A percentile compares a stretch with the other conserved stretches of the same genome.
Evolutionary conservation across 1,140 invertebrate species (phyloP).

Genomic region (Wiebesia pumilae): DNA sequence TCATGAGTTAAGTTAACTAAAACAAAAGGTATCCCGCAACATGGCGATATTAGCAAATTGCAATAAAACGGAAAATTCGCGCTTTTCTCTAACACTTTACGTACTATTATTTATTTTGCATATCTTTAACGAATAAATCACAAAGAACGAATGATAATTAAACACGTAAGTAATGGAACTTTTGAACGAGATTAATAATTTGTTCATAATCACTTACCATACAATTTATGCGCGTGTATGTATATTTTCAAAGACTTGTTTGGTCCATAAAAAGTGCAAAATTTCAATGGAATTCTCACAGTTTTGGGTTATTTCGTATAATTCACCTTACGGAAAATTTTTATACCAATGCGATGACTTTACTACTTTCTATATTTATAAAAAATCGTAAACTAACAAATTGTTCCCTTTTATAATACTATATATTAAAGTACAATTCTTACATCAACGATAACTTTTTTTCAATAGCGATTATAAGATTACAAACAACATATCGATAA

Average conservation of each 20-base stretch:
- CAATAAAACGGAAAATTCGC: constrained; percentile 29
- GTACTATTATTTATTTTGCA: constrained; percentile 11
- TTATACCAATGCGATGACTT: constrained; percentile 19
- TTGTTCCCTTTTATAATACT: constrained; percentile 40
- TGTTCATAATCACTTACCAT: constrained; percentile 40
- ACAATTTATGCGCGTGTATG: neutral
- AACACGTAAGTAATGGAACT: constrained; percentile 20
- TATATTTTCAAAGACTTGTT: constrained; percentile 42
- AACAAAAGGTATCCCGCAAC: constrained; percentile 40
- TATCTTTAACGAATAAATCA: constrained; percentile 24
- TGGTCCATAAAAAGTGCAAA: constrained; percentile 41
- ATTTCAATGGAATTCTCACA: constrained; percentile 35
- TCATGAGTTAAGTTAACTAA: constrained; percentile 48
- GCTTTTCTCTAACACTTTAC: constrained; percentile 3
- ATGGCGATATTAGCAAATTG: constrained; percentile 41
- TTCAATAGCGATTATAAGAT: constrained; percentile 16
- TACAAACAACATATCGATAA: constrained; percentile 34
- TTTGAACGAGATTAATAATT: constrained; percentile 49
- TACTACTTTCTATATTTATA: constrained; percentile 22
- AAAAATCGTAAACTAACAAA: constrained; percentile 43
- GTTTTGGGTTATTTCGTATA: constrained; percentile 9
- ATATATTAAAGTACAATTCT: constrained; percentile 43
- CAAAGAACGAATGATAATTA: constrained; percentile 27
- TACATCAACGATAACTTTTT: constrained; percentile 24
- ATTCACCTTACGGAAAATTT: constrained; percentile 44